phyloP scores from a whole-genome alignment of 2,113 vertebrate genomes.

The Nyctereutes procyonoides region DNA sequence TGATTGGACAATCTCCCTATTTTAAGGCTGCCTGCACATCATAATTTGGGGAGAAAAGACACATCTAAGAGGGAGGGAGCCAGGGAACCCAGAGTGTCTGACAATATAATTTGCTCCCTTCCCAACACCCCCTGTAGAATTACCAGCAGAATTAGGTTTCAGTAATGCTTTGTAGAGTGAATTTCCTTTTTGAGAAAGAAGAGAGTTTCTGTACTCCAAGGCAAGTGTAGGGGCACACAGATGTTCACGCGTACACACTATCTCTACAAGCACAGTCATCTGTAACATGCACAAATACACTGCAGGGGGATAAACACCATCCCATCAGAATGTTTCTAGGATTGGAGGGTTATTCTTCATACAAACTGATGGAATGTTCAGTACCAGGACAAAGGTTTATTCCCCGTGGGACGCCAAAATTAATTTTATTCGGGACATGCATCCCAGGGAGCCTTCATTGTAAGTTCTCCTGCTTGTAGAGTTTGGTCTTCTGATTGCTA shows the following conservation, averaged over 20 bases:
- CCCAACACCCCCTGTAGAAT: background rate
- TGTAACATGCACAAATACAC: rapidly evolving
- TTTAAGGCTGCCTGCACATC: background rate
- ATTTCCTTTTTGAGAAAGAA: background rate
- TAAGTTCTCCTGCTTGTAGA: too few relatives aligned
- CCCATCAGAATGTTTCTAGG: rapidly evolving
- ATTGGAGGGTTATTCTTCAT: background rate
- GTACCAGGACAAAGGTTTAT: rapidly evolving
- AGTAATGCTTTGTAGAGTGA: background rate
- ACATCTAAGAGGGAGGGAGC: rapidly evolving
- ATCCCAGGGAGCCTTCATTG: rapidly evolving
- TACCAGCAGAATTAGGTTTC: background rate
- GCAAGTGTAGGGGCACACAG: rapidly evolving
- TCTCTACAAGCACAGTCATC: rapidly evolving
- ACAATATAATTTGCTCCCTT: too few relatives aligned
- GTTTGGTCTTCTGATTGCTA: background rate
- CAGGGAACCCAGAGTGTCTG: background rate
- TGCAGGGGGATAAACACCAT: rapidly evolving
- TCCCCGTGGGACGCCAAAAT: rapidly evolving
- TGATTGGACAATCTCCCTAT: background rate
- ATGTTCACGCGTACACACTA: rapidly evolving
- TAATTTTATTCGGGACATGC: background rate
- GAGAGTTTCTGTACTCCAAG: background rate
- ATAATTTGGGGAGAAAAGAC: background rate
- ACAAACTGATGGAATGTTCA: too few relatives aligned